phyloP scores from a whole-genome alignment of 2,113 vertebrate genomes.

The Gavia stellata region DNA sequence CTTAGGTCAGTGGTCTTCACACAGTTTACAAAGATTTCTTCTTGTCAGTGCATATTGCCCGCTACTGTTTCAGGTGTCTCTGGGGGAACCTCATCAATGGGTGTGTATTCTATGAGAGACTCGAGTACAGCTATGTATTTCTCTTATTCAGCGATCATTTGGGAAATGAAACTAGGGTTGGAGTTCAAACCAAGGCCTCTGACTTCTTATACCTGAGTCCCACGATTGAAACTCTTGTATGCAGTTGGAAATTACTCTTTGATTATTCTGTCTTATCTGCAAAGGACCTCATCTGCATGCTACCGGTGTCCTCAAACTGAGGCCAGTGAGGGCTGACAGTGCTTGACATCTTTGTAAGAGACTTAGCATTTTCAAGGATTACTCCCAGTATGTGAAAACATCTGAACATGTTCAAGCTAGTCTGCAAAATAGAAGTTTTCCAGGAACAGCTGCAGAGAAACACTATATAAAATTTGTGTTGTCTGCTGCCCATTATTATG shows the following conservation, averaged over 20 bases:
- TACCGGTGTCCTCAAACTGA: not conserved
- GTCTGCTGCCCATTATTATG: not conserved
- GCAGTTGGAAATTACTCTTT: not conserved
- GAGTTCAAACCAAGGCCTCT: not conserved
- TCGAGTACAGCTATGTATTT: not conserved
- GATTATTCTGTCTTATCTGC: not conserved
- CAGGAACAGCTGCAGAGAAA: not conserved
- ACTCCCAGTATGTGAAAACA: not conserved
- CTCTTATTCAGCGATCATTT: not conserved
- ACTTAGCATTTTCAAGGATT: not conserved
- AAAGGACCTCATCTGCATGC: not conserved
- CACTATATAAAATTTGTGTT: not conserved
- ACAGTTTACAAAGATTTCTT: not conserved
- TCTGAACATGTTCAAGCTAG: not conserved
- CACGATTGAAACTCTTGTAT: not conserved
- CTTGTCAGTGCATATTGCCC: not conserved
- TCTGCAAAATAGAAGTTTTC: not conserved
- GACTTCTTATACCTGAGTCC: not conserved
- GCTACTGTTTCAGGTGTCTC: not conserved
- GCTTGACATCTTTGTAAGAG: not conserved
- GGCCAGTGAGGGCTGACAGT: not conserved
- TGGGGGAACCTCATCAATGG: not conserved
- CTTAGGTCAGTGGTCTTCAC: not conserved
- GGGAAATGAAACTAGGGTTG: not conserved
- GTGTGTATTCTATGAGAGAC: not conserved